Evolutionary conservation across 2,888 invertebrate genomes (phyloP).

Genomic region (Erpobdella octoculata): DNA sequence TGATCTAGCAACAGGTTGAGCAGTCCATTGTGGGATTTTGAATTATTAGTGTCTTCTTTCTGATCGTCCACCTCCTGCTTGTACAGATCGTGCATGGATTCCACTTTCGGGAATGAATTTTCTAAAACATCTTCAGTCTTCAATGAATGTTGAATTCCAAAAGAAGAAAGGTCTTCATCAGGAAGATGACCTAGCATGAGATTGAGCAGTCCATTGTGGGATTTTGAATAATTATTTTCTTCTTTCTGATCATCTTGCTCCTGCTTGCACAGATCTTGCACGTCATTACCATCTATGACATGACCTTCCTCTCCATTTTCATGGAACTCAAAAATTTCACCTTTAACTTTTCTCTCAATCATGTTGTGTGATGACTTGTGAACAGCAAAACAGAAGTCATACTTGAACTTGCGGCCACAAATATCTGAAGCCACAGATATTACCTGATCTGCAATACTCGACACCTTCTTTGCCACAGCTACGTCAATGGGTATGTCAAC

Average conservation of each 20-base stretch:
- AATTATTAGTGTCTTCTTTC: too few relatives aligned
- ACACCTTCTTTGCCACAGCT: not conserved
- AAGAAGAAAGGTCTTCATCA: conserved; percentile 1
- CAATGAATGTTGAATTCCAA: too few relatives aligned
- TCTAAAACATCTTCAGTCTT: too few relatives aligned
- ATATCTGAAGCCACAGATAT: not conserved
- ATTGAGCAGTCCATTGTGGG: conserved; percentile 4
- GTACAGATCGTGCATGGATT: too few relatives aligned
- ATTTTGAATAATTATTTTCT: too few relatives aligned
- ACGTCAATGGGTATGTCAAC: too few relatives aligned
- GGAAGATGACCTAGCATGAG: conserved; percentile 7
- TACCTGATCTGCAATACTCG: not conserved
- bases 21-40: too few relatives aligned
- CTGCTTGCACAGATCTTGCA: conserved; percentile 2
- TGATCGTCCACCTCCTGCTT: too few relatives aligned
- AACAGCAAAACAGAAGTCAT: conserved; percentile 27
- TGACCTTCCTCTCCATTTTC: conserved; percentile 18
- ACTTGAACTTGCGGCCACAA: conserved; percentile 29
- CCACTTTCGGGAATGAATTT: too few relatives aligned
- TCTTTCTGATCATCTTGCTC: not conserved
- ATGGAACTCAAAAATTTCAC: not conserved
- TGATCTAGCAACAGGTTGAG: too few relatives aligned
- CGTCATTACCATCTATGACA: conserved; percentile 10
- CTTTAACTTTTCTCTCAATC: conserved; percentile 5
- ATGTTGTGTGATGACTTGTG: conserved; percentile 25